Base-by-base conservation (phyloP, 2,797 vertebrate species). In the Champsocephalus gunnari region DNA sequence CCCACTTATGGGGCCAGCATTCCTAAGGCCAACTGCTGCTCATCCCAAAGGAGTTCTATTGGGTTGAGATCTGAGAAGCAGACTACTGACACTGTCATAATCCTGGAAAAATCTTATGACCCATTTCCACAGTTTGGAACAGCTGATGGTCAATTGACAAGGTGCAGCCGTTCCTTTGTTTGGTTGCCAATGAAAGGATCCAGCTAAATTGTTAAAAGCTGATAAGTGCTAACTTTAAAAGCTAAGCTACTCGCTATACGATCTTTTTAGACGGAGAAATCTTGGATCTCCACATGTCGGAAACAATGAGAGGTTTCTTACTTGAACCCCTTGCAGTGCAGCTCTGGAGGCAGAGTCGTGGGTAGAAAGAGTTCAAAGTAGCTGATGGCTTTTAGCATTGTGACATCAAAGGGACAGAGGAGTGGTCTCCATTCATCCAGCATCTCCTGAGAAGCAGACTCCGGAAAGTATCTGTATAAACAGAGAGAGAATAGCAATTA, bases 351-450 rank as follows among this genome's bases (percentile, higher is more conserved):
- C 83, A 99, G 94, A 72, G 97, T 97, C 67, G 98, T 99, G 82
- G 98, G 97, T 64, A 99, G 95, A 91, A 99, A 99, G 43, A 99
- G 95, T 89, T 99, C 98, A 61, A 99, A 97, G 87, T 98, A 98
- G 89, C 96, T 96, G 73, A 99, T 97, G 59, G 97, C 98, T 93
- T 97, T 97, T 86, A 98, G 98, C 98, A 99, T 99, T 81, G 97
- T 99, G 89, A 97, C 96, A 81, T 99, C 98, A 90, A 99, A 99
- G 2, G 98, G 98, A 84, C 98, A 99, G 92, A 99, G 96, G 83
- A 99, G 93, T 64, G 98, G 98, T 73, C 96, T 94, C 98, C 98
- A 99, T 86, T 99, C 98, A 75, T 97, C 96, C 71, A 99, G 93
- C 98, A 99, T 99, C 89, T 99, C 97, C 7, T 94, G 95, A 73